Base-by-base conservation (phyloP, 2,888 invertebrate species). In the Agrotis ipsilon region DNA sequence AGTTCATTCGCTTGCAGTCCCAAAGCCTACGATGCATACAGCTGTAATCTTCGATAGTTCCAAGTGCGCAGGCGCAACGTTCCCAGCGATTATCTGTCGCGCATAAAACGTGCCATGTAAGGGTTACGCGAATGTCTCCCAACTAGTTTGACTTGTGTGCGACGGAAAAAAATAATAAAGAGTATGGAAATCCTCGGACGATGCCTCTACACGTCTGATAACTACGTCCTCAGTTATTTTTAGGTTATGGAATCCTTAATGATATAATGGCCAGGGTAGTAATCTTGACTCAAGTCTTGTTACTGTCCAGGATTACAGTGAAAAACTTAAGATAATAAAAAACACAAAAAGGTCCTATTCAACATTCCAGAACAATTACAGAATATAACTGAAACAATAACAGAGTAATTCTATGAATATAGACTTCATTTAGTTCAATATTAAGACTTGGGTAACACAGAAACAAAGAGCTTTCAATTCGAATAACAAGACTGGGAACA, bases 101-200 rank as follows among this genome's bases (percentile, higher is more conserved):
- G 65, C 73, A 81, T 80, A 72, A 81, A 78, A 66, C 60, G 62
- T 65, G 60, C 81, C 86, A 80, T 84, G 80, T 86, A 80, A 80
- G 86, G 84, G 70, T 82, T 81, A 81, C 73, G 72, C 63, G 64
- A 77, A 77, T 77, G 68, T 72, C 72, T 68, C 54, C 45, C 45
- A 83, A 86, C 86, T 86, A 87, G 86, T 86, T 86, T 84, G 80
- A 83, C 86, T 83, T 74, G 86, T 81, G 69, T 67, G 71, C 68
- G 61, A 61, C 52, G 68, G 32, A 75, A 86, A 80, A 84, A 67
- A 73, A 68, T 54, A 24, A 61, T 39, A 63, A 72, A 62, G 51
- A 61, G 49, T 72, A 77, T 62, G 58, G 60, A 80, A 63, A 75
- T 75, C 63, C 72, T 62, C 70, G 60, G 76, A 69, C 71, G 51